Evolutionary conservation across 2,797 vertebrate genomes (phyloP).

Genomic region (Tokudaia muenninki): DNA sequence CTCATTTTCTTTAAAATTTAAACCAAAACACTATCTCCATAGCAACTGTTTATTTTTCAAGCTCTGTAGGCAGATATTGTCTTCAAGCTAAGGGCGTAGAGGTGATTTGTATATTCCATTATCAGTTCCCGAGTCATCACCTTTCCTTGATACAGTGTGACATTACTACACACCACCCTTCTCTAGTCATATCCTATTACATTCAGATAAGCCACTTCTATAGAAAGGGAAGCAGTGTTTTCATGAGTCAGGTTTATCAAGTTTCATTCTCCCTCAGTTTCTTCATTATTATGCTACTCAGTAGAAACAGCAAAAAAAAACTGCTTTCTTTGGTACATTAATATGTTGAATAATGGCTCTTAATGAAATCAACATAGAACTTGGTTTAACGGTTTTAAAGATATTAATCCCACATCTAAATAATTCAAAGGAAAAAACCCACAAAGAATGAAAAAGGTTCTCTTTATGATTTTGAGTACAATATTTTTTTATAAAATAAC

Average conservation of each 20-base stretch:
- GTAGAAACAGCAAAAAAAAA: slow-evolving; percentile 67
- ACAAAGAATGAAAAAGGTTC: neutral
- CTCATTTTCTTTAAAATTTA: slow-evolving; percentile 30
- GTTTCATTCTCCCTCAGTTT: neutral
- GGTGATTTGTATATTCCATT: slow-evolving; percentile 16
- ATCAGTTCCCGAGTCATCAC: neutral
- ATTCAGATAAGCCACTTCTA: neutral
- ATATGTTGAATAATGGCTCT: slow-evolving; percentile 70
- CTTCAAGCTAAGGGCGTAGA: slow-evolving; percentile 33
- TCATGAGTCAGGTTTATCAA: slow-evolving; percentile 19
- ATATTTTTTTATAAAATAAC: slow-evolving; percentile 26
- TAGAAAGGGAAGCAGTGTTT: slow-evolving; percentile 51
- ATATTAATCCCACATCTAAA: rapidly evolving
- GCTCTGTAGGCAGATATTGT: neutral
- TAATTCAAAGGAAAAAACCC: slow-evolving; percentile 29
- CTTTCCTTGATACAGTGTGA: slow-evolving; percentile 15
- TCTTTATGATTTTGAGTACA: neutral
- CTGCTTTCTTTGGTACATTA: slow-evolving; percentile 43
- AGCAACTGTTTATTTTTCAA: slow-evolving; percentile 25
- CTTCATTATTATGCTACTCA: slow-evolving; percentile 53
- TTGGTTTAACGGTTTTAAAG: neutral
- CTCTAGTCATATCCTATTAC: slow-evolving; percentile 60
- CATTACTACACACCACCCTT: neutral
- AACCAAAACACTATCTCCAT: neutral
- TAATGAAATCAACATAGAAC: neutral